Evolutionary conservation across 1,140 invertebrate genomes (phyloP), one percentile per base, ranked within the genome.

Genomic region (Bombus soroeensis): DNA sequence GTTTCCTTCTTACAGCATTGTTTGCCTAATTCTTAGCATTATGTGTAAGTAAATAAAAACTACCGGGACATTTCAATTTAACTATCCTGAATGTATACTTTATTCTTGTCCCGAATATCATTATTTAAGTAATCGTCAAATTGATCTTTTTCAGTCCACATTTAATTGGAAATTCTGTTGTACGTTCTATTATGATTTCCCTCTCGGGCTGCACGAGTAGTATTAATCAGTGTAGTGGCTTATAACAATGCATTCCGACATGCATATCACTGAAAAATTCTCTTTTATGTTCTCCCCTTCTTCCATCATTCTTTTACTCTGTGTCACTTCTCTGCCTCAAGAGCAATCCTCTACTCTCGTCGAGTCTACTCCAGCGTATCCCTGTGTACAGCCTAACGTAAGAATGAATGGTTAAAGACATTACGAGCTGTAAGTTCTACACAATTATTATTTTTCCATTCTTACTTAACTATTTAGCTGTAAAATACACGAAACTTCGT

Each of bases 391-490:
- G 64, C 4, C 64, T 47, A 64, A 72, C 59, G 77, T 81, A 87
- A 89, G 87, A 72, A 77, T 41, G 66, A 85, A 82, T 72, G 76
- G 72, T 73, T 89, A 87, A 89, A 81, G 68, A 88, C 76, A 81
- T 89, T 89, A 88, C 71, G 73, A 86, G 72, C 57, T 68, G 32
- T 73, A 41, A 83, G 71, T 74, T 37, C 43, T 66, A 34, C 57
- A 66, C 73, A 83, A 88, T 88, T 88, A 88, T 89, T 85, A 74
- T 81, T 53, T 73, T 72, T 72, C 32, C 83, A 28, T 12, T 13
- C 28, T 41, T 25, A 9, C 0, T 18, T 5, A 13, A 37, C 10
- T 28, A 15, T 18, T 4, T 37, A 37, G 8, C 64, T 12, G 2
- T 1, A n/a, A 53, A 13, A 13, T 77, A 10, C 12, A 3, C 12